Evolutionary conservation across 92 coral and sea anemone genomes (phyloP).

Genomic region (Parazoanthus atlanticus): DNA sequence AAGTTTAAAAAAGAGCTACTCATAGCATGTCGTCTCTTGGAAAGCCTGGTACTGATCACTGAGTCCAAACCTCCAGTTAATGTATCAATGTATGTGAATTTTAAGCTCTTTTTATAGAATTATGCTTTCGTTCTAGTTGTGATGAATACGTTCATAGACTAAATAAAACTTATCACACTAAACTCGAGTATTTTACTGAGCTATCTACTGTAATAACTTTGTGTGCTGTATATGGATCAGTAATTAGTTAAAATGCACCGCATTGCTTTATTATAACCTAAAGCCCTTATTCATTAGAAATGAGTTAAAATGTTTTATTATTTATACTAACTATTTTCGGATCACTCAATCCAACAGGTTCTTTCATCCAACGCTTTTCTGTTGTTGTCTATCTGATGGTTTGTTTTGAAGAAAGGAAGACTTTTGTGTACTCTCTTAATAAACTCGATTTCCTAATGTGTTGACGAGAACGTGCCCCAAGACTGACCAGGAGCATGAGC

Average conservation of each 20-base stretch:
- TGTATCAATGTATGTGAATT: too few relatives aligned
- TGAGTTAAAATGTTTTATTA: conserved; percentile 36
- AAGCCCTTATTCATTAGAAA: conserved; percentile 31
- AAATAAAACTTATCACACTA: too few relatives aligned
- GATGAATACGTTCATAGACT: background rate
- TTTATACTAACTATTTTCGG: background rate
- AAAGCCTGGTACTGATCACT: background rate
- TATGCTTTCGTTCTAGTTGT: background rate
- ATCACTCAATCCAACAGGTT: conserved; percentile 18
- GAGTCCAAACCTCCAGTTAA: background rate
- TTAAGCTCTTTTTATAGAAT: too few relatives aligned
- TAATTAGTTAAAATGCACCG: background rate
- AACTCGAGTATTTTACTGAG: background rate
- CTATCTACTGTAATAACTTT: background rate
- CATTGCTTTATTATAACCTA: background rate
- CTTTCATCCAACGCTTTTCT: background rate
- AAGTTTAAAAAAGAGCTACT: background rate
- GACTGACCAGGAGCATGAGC: background rate
- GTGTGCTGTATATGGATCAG: background rate
- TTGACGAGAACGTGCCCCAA: background rate
- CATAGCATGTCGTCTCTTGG: background rate
- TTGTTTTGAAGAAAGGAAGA: background rate
- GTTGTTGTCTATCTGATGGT: background rate
- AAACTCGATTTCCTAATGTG: background rate
- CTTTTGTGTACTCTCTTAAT: background rate